Evolutionary conservation across 2,113 vertebrate species (phyloP), one percentile per base, ranked within the genome.

Genomic region (Leuciscus idus): DNA sequence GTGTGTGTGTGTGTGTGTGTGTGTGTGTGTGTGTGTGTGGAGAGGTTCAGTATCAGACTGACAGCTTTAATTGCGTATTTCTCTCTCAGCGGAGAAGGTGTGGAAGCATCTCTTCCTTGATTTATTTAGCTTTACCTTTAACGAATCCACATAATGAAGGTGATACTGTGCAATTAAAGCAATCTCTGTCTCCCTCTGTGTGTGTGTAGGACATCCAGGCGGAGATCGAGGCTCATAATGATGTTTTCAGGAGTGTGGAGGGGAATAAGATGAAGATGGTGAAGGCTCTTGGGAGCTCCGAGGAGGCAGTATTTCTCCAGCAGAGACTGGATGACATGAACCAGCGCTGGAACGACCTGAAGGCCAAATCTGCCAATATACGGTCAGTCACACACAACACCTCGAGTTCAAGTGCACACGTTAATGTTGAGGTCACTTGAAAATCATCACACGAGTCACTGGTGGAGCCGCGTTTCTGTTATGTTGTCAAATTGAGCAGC

Each of bases 281-380:
- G 87, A 99, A 98, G 92, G 96, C 97, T 15, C 92, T 99, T 92
- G 98, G 98, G 59, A 98, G 95, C 89, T 97, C 98, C 0, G 98
- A 99, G 80, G 98, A 99, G 90, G 96, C 97, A 0, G 95, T 95
- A 70, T 94, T 98, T 84, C 96, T 99, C 72, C 98, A 99, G 70
- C 97, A 98, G 88, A 94, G 97, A 48, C 95, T 99, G 90, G 98
- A 99, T 90, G 98, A 99, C 92, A 99, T 99, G 98, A 99, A 99
- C 94, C 98, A 98, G 59, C 97, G 98, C 64, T 99, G 98, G 98
- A 97, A 96, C 2, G 97, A 99, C 86, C 94, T 99, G 85, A 99
- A 98, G 92, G 91, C 94, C 0, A 99, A 99, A 87, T 99, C 98
- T 0, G 95, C 96, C 78, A 98, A 95, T 87, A 99, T 99, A 91